These are phyloP conservation scores for Holocentrus rufus DNA, from an alignment of 2,797 vertebrate genomes.

Conservation along the genomic window DNA sequence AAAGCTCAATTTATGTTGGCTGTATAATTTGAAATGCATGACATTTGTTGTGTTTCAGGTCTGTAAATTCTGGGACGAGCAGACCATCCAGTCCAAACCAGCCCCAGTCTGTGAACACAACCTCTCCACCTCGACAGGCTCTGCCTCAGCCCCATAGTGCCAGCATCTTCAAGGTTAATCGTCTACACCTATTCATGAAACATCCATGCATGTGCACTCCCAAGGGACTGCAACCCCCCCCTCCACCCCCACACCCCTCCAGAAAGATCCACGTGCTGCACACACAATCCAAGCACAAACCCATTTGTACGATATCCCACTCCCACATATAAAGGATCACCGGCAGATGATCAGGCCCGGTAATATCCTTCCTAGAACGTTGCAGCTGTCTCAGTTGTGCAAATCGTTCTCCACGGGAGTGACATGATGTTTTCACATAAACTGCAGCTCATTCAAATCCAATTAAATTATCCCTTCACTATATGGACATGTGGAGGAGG, in stretches of 20 bases:
- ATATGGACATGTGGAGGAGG: conserved; percentile 50
- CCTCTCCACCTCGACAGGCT: conserved; percentile 75
- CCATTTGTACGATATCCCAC: background rate
- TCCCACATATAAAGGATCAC: conserved; percentile 15
- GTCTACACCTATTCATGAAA: background rate
- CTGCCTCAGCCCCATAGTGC: conserved; percentile 73
- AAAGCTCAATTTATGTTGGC: conserved; percentile 31
- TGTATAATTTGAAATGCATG: conserved; percentile 19
- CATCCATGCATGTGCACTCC: no score
- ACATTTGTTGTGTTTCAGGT: conserved; percentile 78
- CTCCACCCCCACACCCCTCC: no score
- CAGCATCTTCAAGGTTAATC: conserved; percentile 72
- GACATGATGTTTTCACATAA: conserved; percentile 66
- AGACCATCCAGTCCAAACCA: conserved; percentile 72
- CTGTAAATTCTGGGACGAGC: conserved; percentile 80
- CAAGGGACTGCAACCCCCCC: no score
- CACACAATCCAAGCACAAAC: background rate
- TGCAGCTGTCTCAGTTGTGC: conserved; percentile 20
- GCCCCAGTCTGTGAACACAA: conserved; percentile 62
- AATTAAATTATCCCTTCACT: conserved; percentile 64
- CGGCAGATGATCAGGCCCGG: conserved; percentile 6
- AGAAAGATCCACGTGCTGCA: background rate
- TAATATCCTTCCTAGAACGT: conserved; percentile 10
- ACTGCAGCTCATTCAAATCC: conserved; percentile 72
- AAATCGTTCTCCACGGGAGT: conserved; percentile 44